Evolutionary conservation across 53 echinoderm and acorn worm species (phyloP), one percentile per base, ranked within the genome.

Genomic region (Henricia sp.): DNA sequence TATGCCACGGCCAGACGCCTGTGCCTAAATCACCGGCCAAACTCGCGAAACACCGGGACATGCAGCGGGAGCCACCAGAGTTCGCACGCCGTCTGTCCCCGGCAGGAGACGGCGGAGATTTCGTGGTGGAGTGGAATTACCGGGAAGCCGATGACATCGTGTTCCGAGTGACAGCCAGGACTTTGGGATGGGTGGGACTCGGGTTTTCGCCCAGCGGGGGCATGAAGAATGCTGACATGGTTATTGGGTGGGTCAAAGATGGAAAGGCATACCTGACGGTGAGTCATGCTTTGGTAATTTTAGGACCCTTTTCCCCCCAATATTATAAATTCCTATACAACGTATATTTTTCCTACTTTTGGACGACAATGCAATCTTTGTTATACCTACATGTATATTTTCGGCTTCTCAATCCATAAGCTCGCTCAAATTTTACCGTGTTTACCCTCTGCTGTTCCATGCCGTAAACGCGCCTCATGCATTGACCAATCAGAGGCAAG

Each of bases 131-230:
- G 27, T 88, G 88, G 88, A 36, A 55, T 9, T 70, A 56, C 30
- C 70, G 41, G 17, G 69, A 57, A 26, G n/a, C n/a, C n/a, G 62
- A 56, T 0, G 58, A 82, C 23, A 59, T 88, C 21, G 44, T 42
- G 27, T 82, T 88, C 43, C 32, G 82, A 50, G 82, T 88, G 6
- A 67, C 53, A 1, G 88, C 55, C 14, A 34, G 71, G 59, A 88
- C 88, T 0, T 10, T 30, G 9, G 88, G 88, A 13, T 88, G 68
- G 68, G 82, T 88, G 35, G 88, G 82, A 3, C 68, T 88, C 25
- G 88, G 88, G 8, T 88, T 88, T 44, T 88, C 88, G 16, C 70
- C 82, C 11, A 59, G 48, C 21, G 88, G 88, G 23, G 82, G 82
- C 0, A 88, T 88, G 88, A 41, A 59, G 37, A 72, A 72, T 40